Base-by-base conservation (phyloP, 2,888 invertebrate species). In the Leptinotarsa peninsularis region DNA sequence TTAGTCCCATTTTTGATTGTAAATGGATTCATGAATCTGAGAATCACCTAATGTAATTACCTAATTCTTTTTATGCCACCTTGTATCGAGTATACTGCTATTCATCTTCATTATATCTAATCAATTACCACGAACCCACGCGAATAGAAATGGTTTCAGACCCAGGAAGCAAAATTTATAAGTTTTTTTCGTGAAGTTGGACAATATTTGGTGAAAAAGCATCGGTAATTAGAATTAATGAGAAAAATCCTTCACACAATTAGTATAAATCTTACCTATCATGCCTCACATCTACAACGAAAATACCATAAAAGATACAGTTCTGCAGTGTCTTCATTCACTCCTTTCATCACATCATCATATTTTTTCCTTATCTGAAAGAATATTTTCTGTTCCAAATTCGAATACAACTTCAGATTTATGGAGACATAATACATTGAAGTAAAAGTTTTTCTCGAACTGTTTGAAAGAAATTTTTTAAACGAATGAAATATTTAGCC, bases 91-190 rank as follows among this genome's bases (percentile, higher is more conserved):
- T 60, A 27, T 5, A 68, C 54, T 18, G 67, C 50, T 14, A 68
- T 68, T 52, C 21, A 68, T 68, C 50, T 68, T 52, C 52, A 68
- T 68, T 68, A 68, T 27, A 3, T 52, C 49, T 52, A 52, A 60
- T 60, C 33, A 63, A 15, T 43, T 63, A 17, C 18, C 33, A 27
- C 4, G n/a, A 69, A 18, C 54, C 27, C n/a, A 27, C 43, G 54
- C 27, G n/a, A 33, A 69, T 54, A 13, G 33, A 56, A 69, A 56
- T 43, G 69, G 43, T 69, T 17, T 10, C 54, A 58, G 33, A 69
- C 33, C 43, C 5, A 13, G 13, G 56, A 23, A 33, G 54, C 21
- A 18, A 50, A 67, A 49, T 21, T 68, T 69, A 21, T 10, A 52
- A 52, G 27, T 33, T 69, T 69, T 43, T 56, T 69, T 43, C 43